These are phyloP conservation scores for Netelia melanura DNA, from an alignment of 2,888 invertebrate species.

Conservation along the genomic window DNA sequence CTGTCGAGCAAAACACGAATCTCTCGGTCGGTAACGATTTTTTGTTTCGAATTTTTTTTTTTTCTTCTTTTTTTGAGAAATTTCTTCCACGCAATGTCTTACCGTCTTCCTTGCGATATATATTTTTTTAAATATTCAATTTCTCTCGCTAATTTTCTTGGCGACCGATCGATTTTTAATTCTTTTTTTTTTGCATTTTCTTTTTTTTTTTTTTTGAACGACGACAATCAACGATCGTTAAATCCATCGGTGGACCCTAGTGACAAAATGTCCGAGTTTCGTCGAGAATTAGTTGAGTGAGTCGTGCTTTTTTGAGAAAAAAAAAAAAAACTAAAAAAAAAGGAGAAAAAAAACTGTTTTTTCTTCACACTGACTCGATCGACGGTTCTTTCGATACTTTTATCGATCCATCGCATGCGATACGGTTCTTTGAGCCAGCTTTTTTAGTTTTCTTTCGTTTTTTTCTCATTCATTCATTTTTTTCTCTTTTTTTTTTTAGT, in stretches of 20 bases:
- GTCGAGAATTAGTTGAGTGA: slow-evolving; percentile 47
- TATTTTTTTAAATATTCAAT: not conserved
- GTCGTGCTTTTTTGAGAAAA: slow-evolving; percentile 41
- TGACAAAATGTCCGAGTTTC: slow-evolving; percentile 60
- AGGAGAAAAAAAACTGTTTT: not conserved
- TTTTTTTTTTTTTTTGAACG: not conserved
- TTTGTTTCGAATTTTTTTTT: not conserved
- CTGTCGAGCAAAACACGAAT: slow-evolving; percentile 62
- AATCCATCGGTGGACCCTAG: slow-evolving; percentile 51
- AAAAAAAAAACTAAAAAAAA: not conserved
- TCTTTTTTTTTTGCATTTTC: not conserved
- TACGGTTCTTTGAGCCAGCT: not conserved
- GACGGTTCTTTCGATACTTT: not conserved
- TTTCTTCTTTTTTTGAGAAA: not conserved
- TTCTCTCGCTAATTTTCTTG: not conserved
- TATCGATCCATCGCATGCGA: not conserved
- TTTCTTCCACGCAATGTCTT: not conserved
- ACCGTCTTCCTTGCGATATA: not conserved
- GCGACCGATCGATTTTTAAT: no score
- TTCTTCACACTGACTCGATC: not conserved
- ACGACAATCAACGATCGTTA: not conserved
- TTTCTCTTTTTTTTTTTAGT: not conserved
- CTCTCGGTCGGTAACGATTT: slow-evolving; percentile 10
- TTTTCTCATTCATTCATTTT: not conserved
- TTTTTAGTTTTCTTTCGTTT: not conserved